A percentile compares a stretch with the other conserved stretches of the same genome.
Conservation (phyloP, 2,797 vertebrate species). For the Buphagus erythrorhynchus region DNA sequence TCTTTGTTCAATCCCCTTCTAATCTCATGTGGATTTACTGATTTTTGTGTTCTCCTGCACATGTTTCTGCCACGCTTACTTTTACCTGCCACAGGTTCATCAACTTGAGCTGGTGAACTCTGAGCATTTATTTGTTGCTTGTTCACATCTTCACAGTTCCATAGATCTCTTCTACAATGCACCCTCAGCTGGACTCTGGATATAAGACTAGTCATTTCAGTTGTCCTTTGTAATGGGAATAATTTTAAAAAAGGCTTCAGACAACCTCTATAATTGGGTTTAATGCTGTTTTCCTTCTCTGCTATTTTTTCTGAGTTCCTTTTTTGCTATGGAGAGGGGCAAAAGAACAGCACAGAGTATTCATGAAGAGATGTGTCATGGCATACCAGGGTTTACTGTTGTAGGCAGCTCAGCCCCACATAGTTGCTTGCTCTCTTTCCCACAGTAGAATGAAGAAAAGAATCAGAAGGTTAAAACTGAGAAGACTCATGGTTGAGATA, state of each 20-base stretch:
- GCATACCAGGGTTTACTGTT: neutral
- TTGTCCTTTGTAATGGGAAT: neutral
- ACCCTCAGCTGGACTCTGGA: neutral
- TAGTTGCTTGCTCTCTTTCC: accelerated
- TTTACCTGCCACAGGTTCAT: neutral
- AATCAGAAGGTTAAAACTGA: neutral
- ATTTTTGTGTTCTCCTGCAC: neutral
- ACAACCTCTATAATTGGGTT: neutral
- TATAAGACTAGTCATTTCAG: neutral
- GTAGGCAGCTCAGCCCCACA: neutral
- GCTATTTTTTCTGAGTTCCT: neutral
- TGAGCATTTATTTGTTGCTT: neutral
- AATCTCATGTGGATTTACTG: neutral
- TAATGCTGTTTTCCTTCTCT: neutral
- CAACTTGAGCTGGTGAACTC: neutral
- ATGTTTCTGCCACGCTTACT: neutral
- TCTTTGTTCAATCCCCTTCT: neutral
- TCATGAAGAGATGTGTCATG: neutral
- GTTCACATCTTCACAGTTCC: neutral
- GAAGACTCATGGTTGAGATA: neutral
- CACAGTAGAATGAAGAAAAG: neutral
- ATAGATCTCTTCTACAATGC: neutral
- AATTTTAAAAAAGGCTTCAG: neutral
- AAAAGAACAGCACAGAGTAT: neutral
- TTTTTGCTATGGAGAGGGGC: neutral